A percentile compares a stretch with the other conserved stretches of the same genome.
phyloP scores from a whole-genome alignment of 2,113 vertebrate genomes.

The Cricetomys ansorgei region DNA sequence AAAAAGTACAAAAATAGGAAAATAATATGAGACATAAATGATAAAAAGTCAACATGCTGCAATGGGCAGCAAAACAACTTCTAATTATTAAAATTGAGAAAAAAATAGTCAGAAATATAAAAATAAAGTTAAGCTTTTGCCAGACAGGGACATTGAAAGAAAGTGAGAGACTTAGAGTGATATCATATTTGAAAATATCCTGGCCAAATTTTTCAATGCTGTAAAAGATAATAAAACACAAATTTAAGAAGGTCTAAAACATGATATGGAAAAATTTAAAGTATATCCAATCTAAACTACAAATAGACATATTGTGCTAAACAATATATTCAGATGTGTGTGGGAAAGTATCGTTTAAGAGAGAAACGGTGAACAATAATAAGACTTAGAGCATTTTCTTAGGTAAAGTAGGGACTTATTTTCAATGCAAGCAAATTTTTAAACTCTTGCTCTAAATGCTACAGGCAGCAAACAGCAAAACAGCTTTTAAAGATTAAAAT shows the following conservation, averaged over 20 bases:
- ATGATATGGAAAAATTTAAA: neutral
- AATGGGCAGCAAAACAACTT: too few species aligned
- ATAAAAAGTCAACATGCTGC: neutral
- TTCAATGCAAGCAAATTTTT: neutral
- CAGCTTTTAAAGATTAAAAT: neutral
- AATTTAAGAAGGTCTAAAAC: neutral
- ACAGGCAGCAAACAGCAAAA: neutral
- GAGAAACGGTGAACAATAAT: neutral
- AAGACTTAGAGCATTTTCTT: neutral
- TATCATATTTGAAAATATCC: neutral
- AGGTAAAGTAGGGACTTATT: neutral
- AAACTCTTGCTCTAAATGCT: neutral
- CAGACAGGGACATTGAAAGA: neutral
- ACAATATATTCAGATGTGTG: neutral
- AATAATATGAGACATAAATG: neutral
- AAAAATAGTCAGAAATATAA: too few species aligned
- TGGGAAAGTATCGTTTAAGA: neutral
- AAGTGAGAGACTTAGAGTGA: neutral
- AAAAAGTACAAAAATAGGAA: neutral
- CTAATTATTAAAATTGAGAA: too few species aligned
- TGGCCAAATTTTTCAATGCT: neutral
- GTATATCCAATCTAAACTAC: neutral
- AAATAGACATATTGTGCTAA: neutral
- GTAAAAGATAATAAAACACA: neutral
- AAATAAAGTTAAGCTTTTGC: too few species aligned